phyloP scores from a whole-genome alignment of 1,140 invertebrate species.

The Tetramorium alpestre region DNA sequence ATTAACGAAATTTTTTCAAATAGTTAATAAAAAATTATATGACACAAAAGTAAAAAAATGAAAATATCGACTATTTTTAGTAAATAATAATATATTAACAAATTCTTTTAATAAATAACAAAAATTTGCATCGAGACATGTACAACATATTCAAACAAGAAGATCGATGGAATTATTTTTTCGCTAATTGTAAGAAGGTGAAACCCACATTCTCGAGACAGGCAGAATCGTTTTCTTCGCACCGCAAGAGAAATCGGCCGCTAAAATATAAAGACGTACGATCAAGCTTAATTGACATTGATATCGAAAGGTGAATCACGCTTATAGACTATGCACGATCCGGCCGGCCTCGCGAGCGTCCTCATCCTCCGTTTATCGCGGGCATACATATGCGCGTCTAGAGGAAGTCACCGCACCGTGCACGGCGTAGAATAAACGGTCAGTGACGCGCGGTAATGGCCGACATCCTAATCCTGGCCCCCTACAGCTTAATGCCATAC shows the following conservation, averaged over 20 bases:
- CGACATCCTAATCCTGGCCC: conserved; percentile 86
- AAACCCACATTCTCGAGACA: neutral
- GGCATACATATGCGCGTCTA: conserved; percentile 78
- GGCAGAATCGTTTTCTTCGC: neutral
- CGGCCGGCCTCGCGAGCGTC: conserved; percentile 77
- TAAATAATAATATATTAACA: neutral
- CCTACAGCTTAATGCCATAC: conserved; percentile 84
- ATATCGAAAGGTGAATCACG: conserved; percentile 64
- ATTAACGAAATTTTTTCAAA: neutral
- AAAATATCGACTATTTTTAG: neutral
- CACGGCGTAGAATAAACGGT: conserved; percentile 85
- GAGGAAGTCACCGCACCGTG: conserved; percentile 82
- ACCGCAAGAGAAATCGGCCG: neutral
- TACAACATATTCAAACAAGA: no score
- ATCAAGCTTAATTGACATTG: conserved; percentile 44
- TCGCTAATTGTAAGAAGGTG: neutral
- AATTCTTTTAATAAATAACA: neutral
- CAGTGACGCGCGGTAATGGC: conserved; percentile 86
- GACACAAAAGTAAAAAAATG: neutral
- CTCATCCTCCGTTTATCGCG: conserved; percentile 81
- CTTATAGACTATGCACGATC: conserved; percentile 57
- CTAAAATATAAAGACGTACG: conserved; percentile 33
- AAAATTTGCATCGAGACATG: neutral
- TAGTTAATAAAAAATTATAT: neutral
- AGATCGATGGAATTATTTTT: neutral